Evolutionary conservation across 2,797 vertebrate genomes (phyloP), one percentile per base, ranked within the genome.

Genomic region (Falco cherrug): DNA sequence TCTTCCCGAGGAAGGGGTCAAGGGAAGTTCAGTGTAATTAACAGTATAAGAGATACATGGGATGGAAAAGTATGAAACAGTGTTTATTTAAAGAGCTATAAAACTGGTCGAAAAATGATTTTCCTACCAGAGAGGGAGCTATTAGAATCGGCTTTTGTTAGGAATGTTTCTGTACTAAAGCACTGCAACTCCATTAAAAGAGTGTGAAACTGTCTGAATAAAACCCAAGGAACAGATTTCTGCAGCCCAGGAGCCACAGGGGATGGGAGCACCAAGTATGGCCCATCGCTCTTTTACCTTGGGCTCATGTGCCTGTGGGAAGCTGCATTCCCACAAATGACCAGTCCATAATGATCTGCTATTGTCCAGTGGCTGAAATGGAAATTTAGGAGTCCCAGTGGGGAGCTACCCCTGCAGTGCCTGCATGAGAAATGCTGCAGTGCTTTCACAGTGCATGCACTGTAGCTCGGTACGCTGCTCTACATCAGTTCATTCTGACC

Each of bases 31-130:
- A 84, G 29, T 39, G 56, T 75, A 84, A 83, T 89, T 82, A 85
- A 73, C 31, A 64, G 86, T 19, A 39, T 57, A 57, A 90, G 71
- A 90, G 51, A 77, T 65, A 91, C 74, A 78, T 26, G 39, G n/a
- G 29, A 85, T 89, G 73, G 77, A 54, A 92, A 71, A 80, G 39
- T 22, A 25, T 13, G 4, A 69, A 29, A 41, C 48, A 53, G 13
- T 73, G 53, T 90, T 95, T 93, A 88, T 96, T 86, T 53, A 70
- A 84, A 92, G 39, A 82, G 50, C 71, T 54, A 56, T 93, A 96
- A 92, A 87, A 47, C 45, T 39, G 19, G 39, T 29, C 84, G 57
- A 87, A 94, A 81, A 78, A 70, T 21, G 39, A 25, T 63, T 71
- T 56, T 88, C 45, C 50, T 85, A 47, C 81, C 59, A 63, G 69